A percentile compares a stretch with the other conserved stretches of the same genome.
Conservation (phyloP, 2,113 vertebrate genomes). For the Pelobates fuscus region DNA sequence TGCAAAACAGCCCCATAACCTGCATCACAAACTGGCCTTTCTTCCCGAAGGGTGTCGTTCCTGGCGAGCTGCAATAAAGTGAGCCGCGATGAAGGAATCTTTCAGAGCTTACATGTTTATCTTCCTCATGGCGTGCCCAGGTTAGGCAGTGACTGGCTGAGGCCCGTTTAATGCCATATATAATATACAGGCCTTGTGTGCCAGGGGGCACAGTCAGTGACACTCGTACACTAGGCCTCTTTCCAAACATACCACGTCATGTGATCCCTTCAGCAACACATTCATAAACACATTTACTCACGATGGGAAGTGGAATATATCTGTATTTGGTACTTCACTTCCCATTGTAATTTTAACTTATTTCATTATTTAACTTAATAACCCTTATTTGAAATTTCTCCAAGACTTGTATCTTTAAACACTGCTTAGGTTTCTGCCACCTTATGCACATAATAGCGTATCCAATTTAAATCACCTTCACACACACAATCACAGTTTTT, state of each 20-base stretch:
- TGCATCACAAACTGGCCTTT: conserved; percentile 34
- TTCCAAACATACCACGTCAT: neutral
- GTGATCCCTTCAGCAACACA: neutral
- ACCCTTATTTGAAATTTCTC: too few species aligned
- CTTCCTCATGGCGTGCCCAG: conserved; percentile 39
- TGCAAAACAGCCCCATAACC: conserved; percentile 9
- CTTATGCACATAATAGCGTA: too few species aligned
- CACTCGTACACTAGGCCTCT: conserved; percentile 12
- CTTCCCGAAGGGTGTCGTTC: conserved; percentile 36
- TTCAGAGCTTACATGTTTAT: conserved; percentile 43
- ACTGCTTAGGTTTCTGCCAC: too few species aligned
- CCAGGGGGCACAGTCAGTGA: conserved; percentile 15
- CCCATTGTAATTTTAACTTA: conserved; percentile 14
- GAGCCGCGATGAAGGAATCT: conserved; percentile 42
- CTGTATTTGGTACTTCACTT: neutral
- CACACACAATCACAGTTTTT: too few species aligned
- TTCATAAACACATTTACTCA: neutral
- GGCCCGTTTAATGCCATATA: conserved; percentile 4
- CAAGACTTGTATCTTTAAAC: too few species aligned
- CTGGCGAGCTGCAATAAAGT: conserved; percentile 21
- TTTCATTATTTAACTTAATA: too few species aligned
- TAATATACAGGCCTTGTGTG: neutral
- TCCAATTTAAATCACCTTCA: too few species aligned
- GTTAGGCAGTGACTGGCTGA: conserved; percentile 16
- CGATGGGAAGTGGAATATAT: conserved; percentile 7